These are phyloP conservation scores for Xenentodon cancila DNA, from an alignment of 2,797 vertebrate genomes.

Conservation along the genomic window DNA sequence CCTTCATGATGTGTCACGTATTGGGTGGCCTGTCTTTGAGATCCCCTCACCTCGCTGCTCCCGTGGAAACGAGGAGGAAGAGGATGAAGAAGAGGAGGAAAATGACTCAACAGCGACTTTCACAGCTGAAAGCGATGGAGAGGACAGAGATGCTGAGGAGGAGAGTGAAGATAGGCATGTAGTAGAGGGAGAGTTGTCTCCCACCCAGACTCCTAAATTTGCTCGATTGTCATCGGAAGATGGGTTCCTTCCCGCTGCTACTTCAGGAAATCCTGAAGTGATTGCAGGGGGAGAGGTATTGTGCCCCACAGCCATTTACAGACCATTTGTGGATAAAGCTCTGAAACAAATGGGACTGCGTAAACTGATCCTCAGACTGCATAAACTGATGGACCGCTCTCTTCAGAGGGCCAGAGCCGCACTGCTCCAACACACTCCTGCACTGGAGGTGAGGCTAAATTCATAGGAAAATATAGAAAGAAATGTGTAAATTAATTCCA, in stretches of 20 bases:
- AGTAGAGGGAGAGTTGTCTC: constrained; percentile 71
- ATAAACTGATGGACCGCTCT: constrained; percentile 98
- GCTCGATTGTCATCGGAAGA: constrained; percentile 89
- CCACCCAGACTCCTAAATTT: constrained; percentile 80
- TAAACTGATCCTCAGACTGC: constrained; percentile 96
- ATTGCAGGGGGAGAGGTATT: constrained; percentile 74
- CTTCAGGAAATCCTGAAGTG: constrained; percentile 51
- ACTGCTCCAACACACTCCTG: constrained; percentile 86
- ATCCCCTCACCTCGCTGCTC: constrained; percentile 94
- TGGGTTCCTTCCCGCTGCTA: constrained; percentile 80
- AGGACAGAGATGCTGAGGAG: constrained; percentile 77
- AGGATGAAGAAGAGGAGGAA: constrained; percentile 80
- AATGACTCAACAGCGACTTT: constrained; percentile 86
- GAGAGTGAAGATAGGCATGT: constrained; percentile 31
- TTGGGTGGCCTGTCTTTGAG: constrained; percentile 99
- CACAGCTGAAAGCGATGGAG: constrained; percentile 87
- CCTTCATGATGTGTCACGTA: constrained; percentile 92
- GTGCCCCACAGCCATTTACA: constrained; percentile 95
- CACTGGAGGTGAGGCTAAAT: constrained; percentile 86
- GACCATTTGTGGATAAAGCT: constrained; percentile 99
- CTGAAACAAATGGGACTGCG: constrained; percentile 99
- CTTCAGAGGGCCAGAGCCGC: constrained; percentile 93
- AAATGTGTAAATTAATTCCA: too few species aligned
- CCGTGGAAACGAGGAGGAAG: constrained; percentile 84
- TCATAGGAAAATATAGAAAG: neutral